Base-by-base conservation (phyloP, 1,140 invertebrate genomes). In the Nomia melanderi region DNA sequence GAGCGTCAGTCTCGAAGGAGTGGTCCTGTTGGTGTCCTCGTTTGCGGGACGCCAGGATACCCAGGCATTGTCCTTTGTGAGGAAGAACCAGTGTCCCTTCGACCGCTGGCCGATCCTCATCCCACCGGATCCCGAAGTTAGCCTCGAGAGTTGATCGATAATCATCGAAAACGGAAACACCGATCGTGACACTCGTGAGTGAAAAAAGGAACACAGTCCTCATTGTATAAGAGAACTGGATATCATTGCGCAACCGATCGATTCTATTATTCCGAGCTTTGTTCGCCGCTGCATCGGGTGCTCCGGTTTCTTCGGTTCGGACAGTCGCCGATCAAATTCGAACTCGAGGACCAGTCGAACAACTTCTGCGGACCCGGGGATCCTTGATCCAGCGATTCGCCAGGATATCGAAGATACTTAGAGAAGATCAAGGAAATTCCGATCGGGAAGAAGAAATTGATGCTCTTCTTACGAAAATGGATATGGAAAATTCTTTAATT, bases 1-100 rank as follows among this genome's bases (percentile, higher is more conserved):
- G 86, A 88, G 86, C 81, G 84, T 82, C 74, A 79, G 79, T 64
- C 72, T 82, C 81, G 69, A 77, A 73, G 77, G 79, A 79, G 73
- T 74, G 79, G 67, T 79, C 82, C 75, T 80, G 59, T 77, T 63
- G 31, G 70, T 80, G 72, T 66, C 74, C 81, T 74, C 69, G 44
- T 70, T 78, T 53, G 25, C 39, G 17, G 47, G 29, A 36, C 29
- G 50, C 11, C 74, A 81, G 63, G 67, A 84, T 66, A 44, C 41
- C 41, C 59, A 39, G 36, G 59, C 59, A 39, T 65, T 53, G n/a
- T 57, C 27, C 41, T 47, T 71, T 41, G 36, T 44, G 20, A 81
- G 2, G n/a, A n/a, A 11, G 57, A 33, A 33, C 41, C 59, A 2
- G 33, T 39, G 59, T 25, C n/a, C n/a, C n/a, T n/a, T 39, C 54